Base-by-base conservation (phyloP, 1,140 invertebrate genomes). In the Tenebrio molitor region DNA sequence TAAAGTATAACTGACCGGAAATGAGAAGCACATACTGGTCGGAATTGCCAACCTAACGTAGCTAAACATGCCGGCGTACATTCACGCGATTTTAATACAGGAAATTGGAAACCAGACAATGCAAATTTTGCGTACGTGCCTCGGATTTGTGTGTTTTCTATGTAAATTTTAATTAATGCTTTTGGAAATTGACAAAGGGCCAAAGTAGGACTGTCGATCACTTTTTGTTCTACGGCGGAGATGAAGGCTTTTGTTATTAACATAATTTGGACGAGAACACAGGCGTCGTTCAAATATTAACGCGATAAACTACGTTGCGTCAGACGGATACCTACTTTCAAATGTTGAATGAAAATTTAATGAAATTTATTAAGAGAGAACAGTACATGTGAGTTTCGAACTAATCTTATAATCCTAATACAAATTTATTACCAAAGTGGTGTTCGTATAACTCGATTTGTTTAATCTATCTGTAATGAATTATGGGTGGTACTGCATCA, bases 71-170 rank as follows among this genome's bases (percentile, higher is more conserved):
- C 50, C 50, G 23, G 10, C 23, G 12, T 12, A 44, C 36, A 67
- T 75, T 46, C 71, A 68, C 71, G 67, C 66, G 67, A 69, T 75
- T 73, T 75, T 73, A 72, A 73, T 73, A 68, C 71, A 73, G 74
- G 74, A 75, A 75, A 75, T 75, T 75, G 74, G 72, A 75, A 75
- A 75, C 74, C 74, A 73, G 66, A 73, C 74, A 75, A 75, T 75
- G 74, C 74, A 75, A 75, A 75, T 75, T 75, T 75, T 73, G 70
- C 71, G 66, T 75, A 42, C 36, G 72, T 62, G 41, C 71, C 42
- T 66, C 29, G 64, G 42, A 66, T 66, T 66, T 66, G 64, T 66
- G 39, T 41, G 10, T 66, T 66, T 66, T 66, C 34, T 66, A 66
- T 66, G 64, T 41, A 66, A 66, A 66, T 66, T 66, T 66, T 42